Percentiles rank a stretch among this genome's conserved stretches.
These are phyloP conservation scores for Drosophila lowei DNA, from an alignment of 1,140 invertebrate species.

Conservation along the genomic window DNA sequence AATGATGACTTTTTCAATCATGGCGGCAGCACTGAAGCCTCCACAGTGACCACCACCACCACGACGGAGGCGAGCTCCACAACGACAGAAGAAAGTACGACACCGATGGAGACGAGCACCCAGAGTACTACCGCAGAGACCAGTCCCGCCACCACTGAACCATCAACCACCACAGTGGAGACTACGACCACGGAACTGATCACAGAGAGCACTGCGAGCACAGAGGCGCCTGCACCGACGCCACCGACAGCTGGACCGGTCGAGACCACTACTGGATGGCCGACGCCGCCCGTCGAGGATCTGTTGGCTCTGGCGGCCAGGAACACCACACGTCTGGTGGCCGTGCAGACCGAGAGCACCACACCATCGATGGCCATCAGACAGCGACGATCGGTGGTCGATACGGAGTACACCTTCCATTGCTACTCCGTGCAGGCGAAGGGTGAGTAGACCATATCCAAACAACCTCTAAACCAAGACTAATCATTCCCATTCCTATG, in stretches of 20 bases:
- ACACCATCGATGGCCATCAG: slow-evolving; percentile 36
- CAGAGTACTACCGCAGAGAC: slow-evolving; percentile 13
- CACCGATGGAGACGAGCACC: slow-evolving; percentile 3
- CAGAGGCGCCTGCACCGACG: slow-evolving; percentile 58
- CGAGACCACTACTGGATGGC: slow-evolving; percentile 55
- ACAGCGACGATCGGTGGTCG: slow-evolving; percentile 44
- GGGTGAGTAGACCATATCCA: slow-evolving; percentile 16
- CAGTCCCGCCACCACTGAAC: slow-evolving; percentile 18
- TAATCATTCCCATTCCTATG: background rate
- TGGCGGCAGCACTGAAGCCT: slow-evolving; percentile 61
- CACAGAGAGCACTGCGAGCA: slow-evolving; percentile 34
- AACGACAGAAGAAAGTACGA: slow-evolving; percentile 5
- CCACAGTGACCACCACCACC: slow-evolving; percentile 58
- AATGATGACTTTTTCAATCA: slow-evolving; percentile 72
- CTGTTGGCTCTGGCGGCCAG: slow-evolving; percentile 5
- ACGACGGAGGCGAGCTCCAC: slow-evolving; percentile 35
- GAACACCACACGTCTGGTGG: slow-evolving; percentile 35
- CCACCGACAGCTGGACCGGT: slow-evolving; percentile 61
- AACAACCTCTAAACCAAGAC: background rate
- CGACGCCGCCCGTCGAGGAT: slow-evolving; percentile 66
- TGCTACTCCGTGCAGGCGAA: slow-evolving; percentile 61
- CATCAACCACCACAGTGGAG: slow-evolving; percentile 13
- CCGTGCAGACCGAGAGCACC: slow-evolving; percentile 3
- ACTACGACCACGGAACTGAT: slow-evolving; percentile 28
- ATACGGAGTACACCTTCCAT: slow-evolving; percentile 59